phyloP scores from a whole-genome alignment of 1,140 invertebrate genomes.

The Helicorthomorpha holstii region DNA sequence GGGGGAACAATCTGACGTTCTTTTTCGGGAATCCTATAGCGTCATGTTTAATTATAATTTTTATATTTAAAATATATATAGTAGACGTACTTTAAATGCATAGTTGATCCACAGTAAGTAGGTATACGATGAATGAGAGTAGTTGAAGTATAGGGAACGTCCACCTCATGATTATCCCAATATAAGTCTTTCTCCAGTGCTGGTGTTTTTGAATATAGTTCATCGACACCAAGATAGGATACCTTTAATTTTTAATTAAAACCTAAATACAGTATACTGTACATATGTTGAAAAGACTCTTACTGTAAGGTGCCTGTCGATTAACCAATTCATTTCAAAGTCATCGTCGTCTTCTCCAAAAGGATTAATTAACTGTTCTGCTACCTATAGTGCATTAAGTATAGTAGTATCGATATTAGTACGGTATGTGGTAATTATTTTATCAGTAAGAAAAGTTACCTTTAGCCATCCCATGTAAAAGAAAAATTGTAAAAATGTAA shows the following conservation, averaged over 20 bases:
- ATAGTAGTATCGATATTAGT: too few species aligned
- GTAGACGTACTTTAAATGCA: constrained; percentile 9
- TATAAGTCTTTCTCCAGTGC: constrained; percentile 6
- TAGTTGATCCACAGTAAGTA: constrained; percentile 12
- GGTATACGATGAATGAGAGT: constrained; percentile 11
- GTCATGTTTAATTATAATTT: background rate
- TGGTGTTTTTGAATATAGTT: constrained; percentile 49
- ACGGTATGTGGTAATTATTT: too few species aligned
- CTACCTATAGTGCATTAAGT: constrained; percentile 53
- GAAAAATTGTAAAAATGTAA: constrained; percentile 29
- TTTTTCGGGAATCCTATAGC: background rate
- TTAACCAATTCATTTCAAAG: constrained; percentile 75
- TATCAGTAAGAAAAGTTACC: constrained; percentile 7
- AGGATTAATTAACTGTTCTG: constrained; percentile 75
- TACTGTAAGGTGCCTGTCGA: constrained; percentile 74
- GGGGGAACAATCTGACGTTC: background rate
- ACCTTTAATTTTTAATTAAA: constrained; percentile 36
- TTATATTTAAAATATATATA: background rate
- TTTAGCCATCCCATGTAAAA: constrained; percentile 37
- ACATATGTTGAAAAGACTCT: too few species aligned
- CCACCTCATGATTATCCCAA: constrained; percentile 4
- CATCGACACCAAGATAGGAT: constrained; percentile 76
- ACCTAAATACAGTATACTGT: too few species aligned
- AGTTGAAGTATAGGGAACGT: constrained; percentile 7
- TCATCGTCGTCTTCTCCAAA: constrained; percentile 92